These are phyloP conservation scores for Drosophila funebris DNA, from an alignment of 1,140 invertebrate species.

Conservation along the genomic window DNA sequence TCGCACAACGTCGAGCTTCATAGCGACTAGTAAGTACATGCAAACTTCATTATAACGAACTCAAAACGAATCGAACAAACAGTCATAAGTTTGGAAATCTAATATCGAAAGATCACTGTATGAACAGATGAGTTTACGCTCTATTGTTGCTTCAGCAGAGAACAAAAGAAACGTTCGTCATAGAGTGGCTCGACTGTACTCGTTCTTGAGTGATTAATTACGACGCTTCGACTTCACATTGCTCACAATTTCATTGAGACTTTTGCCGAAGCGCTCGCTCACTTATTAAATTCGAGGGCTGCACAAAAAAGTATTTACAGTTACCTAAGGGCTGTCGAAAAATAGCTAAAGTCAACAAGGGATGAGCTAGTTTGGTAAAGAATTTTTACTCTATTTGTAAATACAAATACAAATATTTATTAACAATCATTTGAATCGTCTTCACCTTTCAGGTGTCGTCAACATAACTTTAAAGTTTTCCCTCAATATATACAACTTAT, in stretches of 20 bases:
- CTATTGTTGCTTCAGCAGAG: background rate
- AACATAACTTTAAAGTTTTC: too few species aligned
- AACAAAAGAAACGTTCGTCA: background rate
- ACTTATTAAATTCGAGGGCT: constrained; percentile 7
- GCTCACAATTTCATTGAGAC: constrained; percentile 45
- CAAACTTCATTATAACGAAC: constrained; percentile 7
- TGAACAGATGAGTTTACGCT: background rate
- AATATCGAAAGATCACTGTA: too few species aligned
- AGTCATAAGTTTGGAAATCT: too few species aligned
- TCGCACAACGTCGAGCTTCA: constrained; percentile 45
- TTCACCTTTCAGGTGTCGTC: too few species aligned
- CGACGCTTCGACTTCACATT: constrained; percentile 36
- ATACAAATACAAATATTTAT: too few species aligned
- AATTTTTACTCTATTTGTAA: too few species aligned
- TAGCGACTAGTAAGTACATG: constrained; percentile 5
- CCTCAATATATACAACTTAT: background rate
- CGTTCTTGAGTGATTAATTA: constrained; percentile 42
- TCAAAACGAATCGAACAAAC: background rate
- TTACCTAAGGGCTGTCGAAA: too few species aligned
- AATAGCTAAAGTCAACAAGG: too few species aligned
- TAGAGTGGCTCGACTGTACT: background rate
- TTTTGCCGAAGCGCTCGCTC: constrained; percentile 9
- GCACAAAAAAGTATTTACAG: background rate
- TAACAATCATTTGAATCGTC: too few species aligned
- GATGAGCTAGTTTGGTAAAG: too few species aligned